Percentiles rank a stretch among this genome's conserved stretches.
Evolutionary conservation across 1,140 invertebrate species (phyloP).

Genomic region (Bombus haemorrhoidalis): DNA sequence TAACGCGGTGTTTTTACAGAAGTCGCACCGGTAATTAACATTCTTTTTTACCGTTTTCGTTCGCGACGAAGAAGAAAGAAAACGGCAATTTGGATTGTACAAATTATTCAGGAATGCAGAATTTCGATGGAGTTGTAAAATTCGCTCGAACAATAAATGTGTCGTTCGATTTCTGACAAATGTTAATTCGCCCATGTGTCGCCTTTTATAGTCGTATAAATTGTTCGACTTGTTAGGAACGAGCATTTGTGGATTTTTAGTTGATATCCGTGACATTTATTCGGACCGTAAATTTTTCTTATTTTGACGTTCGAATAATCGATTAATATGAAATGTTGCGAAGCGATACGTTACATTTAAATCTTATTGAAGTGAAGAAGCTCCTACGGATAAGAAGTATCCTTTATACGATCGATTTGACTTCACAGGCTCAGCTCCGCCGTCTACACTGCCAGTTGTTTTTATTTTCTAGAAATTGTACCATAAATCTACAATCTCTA

Average conservation of each 20-base stretch:
- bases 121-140: slow-evolving; percentile 29
- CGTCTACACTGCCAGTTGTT: too few species aligned
- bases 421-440: too few species aligned
- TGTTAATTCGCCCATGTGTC: slow-evolving; percentile 7
- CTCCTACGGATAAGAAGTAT: too few species aligned
- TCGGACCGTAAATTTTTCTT: background rate
- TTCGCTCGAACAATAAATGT: background rate
- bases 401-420: too few species aligned
- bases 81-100: background rate
- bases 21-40: background rate
- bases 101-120: slow-evolving; percentile 20
- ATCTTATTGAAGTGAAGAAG: too few species aligned
- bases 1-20: background rate
- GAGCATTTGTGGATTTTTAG: background rate
- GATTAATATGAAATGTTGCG: background rate
- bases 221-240: background rate
- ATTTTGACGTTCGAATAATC: background rate
- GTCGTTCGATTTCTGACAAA: slow-evolving; percentile 40
- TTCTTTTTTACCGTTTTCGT: background rate
- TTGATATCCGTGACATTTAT: background rate
- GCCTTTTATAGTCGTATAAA: slow-evolving; percentile 8
- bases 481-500: too few species aligned
- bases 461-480: too few species aligned
- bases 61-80: background rate
- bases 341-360: too few species aligned